Base-by-base conservation (phyloP, 2,113 vertebrate species). In the Brachypteracias leptosomus region DNA sequence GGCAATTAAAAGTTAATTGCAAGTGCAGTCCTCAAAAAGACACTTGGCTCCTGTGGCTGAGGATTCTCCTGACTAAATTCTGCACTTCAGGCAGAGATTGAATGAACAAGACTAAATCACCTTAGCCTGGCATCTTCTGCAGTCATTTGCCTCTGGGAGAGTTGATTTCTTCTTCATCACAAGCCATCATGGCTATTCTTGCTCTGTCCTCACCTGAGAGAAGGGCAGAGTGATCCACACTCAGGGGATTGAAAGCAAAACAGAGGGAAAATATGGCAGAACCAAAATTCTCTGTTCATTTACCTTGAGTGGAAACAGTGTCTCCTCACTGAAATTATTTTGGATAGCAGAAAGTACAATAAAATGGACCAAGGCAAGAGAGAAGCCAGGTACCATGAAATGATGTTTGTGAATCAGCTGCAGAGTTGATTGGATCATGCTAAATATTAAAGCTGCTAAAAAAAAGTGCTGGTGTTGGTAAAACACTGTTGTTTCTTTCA, bases 401-500 rank as follows among this genome's bases (percentile, higher is more conserved):
- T 13, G 15, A 49, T 42, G 11, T 44, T 31, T 55, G 28, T 51
- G 58, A 44, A 76, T 49, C 35, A 81, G 16, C 51, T 88, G 16
- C 35, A 66, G 52, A 66, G 31, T 54, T 3, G 2, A 55, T 36
- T 38, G 46, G 20, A 9, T 49, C 31, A 28, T 55, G 24, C 17
- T 38, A 66, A 54, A 59, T 70, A 33, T 40, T 58, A 70, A 61
- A 51, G 16, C 15, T 38, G 31, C 16, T 66, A 40, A 80, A 84
- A 28, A 29, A 0, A 1, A 8, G 6, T 17, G 9, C 16, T 22
- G 11, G 4, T 33, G 17, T 59, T 11, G 9, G 16, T 11, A 38
- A 82, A 82, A 67, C 25, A 15, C 10, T 35, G 10, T 19, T 40
- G 24, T 74, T 78, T 63, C 65, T 63, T 86, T 82, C 66, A 49